Evolutionary conservation across 1,140 invertebrate species (phyloP).

Genomic region (Agraylea sexmaculata): DNA sequence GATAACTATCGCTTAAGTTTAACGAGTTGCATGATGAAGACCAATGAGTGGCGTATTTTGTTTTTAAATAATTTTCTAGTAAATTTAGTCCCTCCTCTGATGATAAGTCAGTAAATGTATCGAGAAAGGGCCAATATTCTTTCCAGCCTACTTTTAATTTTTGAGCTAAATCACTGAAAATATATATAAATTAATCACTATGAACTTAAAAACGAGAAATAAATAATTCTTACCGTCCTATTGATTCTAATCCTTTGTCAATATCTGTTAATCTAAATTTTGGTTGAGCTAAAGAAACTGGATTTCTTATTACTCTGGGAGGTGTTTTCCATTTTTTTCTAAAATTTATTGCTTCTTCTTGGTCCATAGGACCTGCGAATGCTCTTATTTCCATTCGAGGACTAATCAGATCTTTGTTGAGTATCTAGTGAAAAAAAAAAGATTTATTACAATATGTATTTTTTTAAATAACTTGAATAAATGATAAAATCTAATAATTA

Average conservation of each 20-base stretch:
- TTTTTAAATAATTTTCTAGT: slow-evolving; percentile 62
- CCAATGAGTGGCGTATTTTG: slow-evolving; percentile 28
- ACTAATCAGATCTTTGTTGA: slow-evolving; percentile 51
- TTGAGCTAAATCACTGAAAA: slow-evolving; percentile 56
- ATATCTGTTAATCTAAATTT: slow-evolving; percentile 56
- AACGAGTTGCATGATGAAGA: slow-evolving; percentile 26
- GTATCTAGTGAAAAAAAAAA: slow-evolving; percentile 38
- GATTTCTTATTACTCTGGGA: slow-evolving; percentile 34
- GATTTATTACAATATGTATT: slow-evolving; percentile 9
- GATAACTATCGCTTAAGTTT: slow-evolving; percentile 29
- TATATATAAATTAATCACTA: slow-evolving; percentile 20
- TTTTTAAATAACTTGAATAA: background rate
- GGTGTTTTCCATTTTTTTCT: slow-evolving; percentile 72
- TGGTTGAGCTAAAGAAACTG: slow-evolving; percentile 18
- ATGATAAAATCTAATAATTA: too few species aligned
- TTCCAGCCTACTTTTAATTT: slow-evolving; percentile 70
- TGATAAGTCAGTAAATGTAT: slow-evolving; percentile 63
- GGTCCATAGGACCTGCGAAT: slow-evolving; percentile 75
- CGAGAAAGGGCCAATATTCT: slow-evolving; percentile 84
- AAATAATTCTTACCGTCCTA: slow-evolving; percentile 50
- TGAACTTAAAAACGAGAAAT: background rate
- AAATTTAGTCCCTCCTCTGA: slow-evolving; percentile 55
- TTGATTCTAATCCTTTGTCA: slow-evolving; percentile 72
- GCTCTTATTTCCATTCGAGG: slow-evolving; percentile 63
- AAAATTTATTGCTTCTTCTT: slow-evolving; percentile 57